phyloP scores from a whole-genome alignment of 2,113 vertebrate genomes.

The Ia io region DNA sequence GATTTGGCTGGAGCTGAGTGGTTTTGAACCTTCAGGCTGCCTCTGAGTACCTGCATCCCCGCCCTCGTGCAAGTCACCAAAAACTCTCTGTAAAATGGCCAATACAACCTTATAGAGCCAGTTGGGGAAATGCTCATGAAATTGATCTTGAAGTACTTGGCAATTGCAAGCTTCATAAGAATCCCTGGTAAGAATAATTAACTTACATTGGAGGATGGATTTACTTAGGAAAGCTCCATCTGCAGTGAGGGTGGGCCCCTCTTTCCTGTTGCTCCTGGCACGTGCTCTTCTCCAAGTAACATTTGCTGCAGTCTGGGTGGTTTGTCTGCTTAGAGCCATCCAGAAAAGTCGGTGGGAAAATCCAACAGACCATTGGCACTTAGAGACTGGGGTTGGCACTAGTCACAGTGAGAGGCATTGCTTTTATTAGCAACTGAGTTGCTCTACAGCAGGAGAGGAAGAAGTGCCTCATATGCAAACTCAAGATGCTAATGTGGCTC shows the following conservation, averaged over 20 bases:
- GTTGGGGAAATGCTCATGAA: slow-evolving; percentile 34
- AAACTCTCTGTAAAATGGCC: slow-evolving; percentile 31
- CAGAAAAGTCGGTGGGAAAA: slow-evolving; percentile 69
- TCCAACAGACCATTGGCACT: slow-evolving; percentile 67
- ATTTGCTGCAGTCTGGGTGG: slow-evolving; percentile 72
- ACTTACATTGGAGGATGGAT: slow-evolving; percentile 62
- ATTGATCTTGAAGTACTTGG: slow-evolving; percentile 62
- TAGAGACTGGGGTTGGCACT: slow-evolving; percentile 52
- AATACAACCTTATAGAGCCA: neutral
- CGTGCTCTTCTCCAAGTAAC: slow-evolving; percentile 34
- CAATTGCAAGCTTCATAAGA: slow-evolving; percentile 26
- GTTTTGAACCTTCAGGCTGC: slow-evolving; percentile 16
- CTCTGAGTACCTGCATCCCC: neutral
- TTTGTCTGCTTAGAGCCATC: slow-evolving; percentile 65
- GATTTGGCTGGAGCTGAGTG: neutral
- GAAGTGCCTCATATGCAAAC: neutral
- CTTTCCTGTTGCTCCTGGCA: slow-evolving; percentile 73
- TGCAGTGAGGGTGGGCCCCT: slow-evolving; percentile 67
- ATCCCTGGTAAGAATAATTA: slow-evolving; percentile 42
- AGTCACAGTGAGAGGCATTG: slow-evolving; percentile 40
- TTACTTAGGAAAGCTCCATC: slow-evolving; percentile 62
- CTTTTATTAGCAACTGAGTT: slow-evolving; percentile 67
- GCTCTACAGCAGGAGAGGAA: neutral
- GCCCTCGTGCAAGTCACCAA: neutral
- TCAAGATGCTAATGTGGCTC: neutral